Evolutionary conservation across 2,888 invertebrate genomes (phyloP), one percentile per base, ranked within the genome.

Genomic region (Byasa hedistus): DNA sequence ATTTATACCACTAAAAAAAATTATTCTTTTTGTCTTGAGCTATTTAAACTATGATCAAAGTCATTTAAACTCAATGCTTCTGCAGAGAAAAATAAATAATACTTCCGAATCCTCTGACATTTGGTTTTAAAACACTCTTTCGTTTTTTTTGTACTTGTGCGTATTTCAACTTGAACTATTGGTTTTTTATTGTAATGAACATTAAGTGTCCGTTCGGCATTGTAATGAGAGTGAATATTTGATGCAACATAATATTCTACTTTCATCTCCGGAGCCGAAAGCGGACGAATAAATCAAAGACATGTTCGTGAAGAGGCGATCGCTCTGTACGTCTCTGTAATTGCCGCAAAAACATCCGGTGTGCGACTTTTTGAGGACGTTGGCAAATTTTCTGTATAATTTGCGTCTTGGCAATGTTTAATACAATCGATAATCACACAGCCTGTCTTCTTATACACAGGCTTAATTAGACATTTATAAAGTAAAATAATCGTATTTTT

Each of bases 171-270:
- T 86, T 89, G 87, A 90, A 84, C 85, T 88, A 89, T 90, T 75
- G 88, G 80, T 82, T 88, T 87, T 89, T 90, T 91, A 90, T 91
- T 90, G 85, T 89, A 90, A 91, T 87, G 84, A 89, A 81, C 81
- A 81, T 83, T 82, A 83, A 87, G 79, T 84, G 82, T 81, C 82
- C 84, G 86, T 82, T 79, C 76, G 71, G 80, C 69, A 72, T 79
- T 83, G 84, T 82, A 85, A 90, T 88, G 87, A 83, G 86, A 79
- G 77, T 83, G 89, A 88, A 89, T 86, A 84, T 89, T 89, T 89
- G 87, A 89, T 86, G 82, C 79, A 80, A 82, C 71, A 84, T 90
- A 88, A 91, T 91, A 91, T 89, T 90, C 89, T 87, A 89, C 84
- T 86, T 83, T 81, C 79, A 83, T 84, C 79, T 76, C 75, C 76